Percentiles rank a stretch among this genome's conserved stretches.
Conservation (phyloP, 2,113 vertebrate genomes). For the Choloepus hoffmanni region DNA sequence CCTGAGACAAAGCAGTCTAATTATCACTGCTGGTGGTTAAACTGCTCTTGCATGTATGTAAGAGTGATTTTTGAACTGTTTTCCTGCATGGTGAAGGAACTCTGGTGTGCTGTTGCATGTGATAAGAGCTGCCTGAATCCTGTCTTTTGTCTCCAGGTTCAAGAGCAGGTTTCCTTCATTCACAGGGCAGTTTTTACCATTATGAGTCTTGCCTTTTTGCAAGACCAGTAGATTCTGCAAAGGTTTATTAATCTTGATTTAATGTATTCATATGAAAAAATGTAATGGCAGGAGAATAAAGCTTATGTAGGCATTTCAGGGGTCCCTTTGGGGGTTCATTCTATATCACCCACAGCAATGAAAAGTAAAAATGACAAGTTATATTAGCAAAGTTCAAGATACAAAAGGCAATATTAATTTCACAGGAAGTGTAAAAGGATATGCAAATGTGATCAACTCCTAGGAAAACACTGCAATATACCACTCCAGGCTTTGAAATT, state of each 20-base stretch:
- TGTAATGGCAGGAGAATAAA: conserved; percentile 71
- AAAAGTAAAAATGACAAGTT: conserved; percentile 83
- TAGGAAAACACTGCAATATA: conserved; percentile 84
- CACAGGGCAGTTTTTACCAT: neutral
- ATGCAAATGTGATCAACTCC: conserved; percentile 86
- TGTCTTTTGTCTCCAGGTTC: conserved; percentile 10
- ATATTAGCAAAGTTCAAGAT: conserved; percentile 81
- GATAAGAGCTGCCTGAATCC: neutral
- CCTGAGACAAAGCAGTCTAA: neutral
- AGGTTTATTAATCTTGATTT: conserved; percentile 82
- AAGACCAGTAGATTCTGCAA: conserved; percentile 65
- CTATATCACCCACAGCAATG: conserved; percentile 83
- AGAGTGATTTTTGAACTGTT: neutral
- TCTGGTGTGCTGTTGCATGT: conserved; percentile 17
- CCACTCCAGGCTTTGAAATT: conserved; percentile 85
- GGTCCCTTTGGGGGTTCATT: conserved; percentile 82
- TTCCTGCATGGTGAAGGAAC: neutral
- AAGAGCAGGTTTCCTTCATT: neutral
- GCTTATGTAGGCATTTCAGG: conserved; percentile 69
- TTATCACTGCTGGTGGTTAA: neutral
- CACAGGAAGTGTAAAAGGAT: conserved; percentile 79
- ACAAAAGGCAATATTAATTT: conserved; percentile 84
- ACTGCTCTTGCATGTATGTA: neutral
- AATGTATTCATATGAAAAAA: conserved; percentile 78
- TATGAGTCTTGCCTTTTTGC: conserved; percentile 64